Percentiles rank a stretch among this genome's conserved stretches.
These are phyloP conservation scores for Dascillus cervinus DNA, from an alignment of 2,888 invertebrate species.

Conservation along the genomic window DNA sequence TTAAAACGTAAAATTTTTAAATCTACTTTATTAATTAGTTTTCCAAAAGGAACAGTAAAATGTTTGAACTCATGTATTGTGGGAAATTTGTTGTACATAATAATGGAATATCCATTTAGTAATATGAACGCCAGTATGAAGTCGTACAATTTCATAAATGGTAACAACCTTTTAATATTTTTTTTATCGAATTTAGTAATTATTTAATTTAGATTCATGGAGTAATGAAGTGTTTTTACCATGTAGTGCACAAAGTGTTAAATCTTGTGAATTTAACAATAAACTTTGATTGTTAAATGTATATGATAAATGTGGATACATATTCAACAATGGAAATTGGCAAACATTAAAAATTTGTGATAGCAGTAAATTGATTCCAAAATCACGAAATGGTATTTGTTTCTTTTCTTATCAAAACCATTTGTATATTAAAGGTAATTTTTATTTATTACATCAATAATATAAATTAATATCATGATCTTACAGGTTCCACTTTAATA, in stretches of 20 bases:
- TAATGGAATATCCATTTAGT: too few relatives aligned
- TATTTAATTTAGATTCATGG: constrained; percentile 27
- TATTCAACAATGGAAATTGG: constrained; percentile 21
- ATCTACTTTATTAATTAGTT: too few relatives aligned
- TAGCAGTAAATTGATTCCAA: neutral
- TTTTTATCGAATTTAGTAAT: neutral
- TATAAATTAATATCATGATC: too few relatives aligned
- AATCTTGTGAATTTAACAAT: constrained; percentile 30
- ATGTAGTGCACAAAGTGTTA: constrained; percentile 24
- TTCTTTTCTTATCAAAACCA: constrained; percentile 26
- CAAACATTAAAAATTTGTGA: constrained; percentile 17
- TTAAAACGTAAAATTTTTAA: too few relatives aligned
- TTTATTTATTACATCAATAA: too few relatives aligned
- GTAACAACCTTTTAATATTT: neutral
- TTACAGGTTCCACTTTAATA: constrained; percentile 25
- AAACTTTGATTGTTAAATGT: constrained; percentile 29
- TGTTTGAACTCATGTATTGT: too few relatives aligned
- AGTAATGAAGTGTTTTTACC: constrained; percentile 26
- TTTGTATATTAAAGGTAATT: constrained; percentile 31
- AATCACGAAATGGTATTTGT: neutral
- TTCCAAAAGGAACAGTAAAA: too few relatives aligned
- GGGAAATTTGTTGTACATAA: constrained; percentile 32
- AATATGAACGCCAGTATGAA: too few relatives aligned
- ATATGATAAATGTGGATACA: constrained; percentile 25
- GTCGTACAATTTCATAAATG: neutral